phyloP scores from a whole-genome alignment of 2,797 vertebrate species.

The Hemibagrus guttatus region DNA sequence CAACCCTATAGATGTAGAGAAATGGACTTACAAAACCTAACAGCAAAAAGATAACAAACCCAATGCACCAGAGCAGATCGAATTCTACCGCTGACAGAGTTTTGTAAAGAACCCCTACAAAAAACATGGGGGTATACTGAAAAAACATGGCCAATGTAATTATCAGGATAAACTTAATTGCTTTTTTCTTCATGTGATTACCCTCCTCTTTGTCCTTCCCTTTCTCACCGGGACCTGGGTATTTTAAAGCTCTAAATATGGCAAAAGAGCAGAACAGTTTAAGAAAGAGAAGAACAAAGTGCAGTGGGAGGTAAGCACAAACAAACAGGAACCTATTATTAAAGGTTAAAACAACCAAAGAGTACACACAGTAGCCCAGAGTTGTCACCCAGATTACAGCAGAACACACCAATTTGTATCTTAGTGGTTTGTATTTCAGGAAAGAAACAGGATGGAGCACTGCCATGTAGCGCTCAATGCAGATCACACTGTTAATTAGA shows the following conservation, averaged over 20 bases:
- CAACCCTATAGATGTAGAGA: constrained; percentile 25
- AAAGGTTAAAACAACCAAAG: background rate
- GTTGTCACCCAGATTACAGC: constrained; percentile 28
- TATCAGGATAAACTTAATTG: background rate
- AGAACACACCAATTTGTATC: constrained; percentile 44
- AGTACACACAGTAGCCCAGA: background rate
- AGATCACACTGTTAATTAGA: constrained; percentile 42
- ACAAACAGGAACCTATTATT: background rate
- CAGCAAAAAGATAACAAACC: background rate
- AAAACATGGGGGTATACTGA: background rate
- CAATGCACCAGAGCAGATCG: constrained; percentile 2
- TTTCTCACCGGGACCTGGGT: constrained; percentile 47
- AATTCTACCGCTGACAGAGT: background rate
- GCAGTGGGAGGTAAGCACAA: background rate
- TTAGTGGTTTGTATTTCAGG: constrained; percentile 49
- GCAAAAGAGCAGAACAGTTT: constrained; percentile 40
- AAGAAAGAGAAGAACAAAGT: background rate
- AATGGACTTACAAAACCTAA: constrained; percentile 36
- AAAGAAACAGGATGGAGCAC: constrained; percentile 52
- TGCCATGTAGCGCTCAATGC: constrained; percentile 53
- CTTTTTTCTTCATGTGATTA: constrained; percentile 56
- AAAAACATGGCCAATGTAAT: constrained; percentile 9
- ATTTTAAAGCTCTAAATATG: constrained; percentile 45
- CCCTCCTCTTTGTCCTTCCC: constrained; percentile 44
- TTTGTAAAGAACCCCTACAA: constrained; percentile 13